Percentiles rank a stretch among this genome's conserved stretches.
Conservation (phyloP, 1,140 invertebrate species). For the Dufourea novaeangliae region DNA sequence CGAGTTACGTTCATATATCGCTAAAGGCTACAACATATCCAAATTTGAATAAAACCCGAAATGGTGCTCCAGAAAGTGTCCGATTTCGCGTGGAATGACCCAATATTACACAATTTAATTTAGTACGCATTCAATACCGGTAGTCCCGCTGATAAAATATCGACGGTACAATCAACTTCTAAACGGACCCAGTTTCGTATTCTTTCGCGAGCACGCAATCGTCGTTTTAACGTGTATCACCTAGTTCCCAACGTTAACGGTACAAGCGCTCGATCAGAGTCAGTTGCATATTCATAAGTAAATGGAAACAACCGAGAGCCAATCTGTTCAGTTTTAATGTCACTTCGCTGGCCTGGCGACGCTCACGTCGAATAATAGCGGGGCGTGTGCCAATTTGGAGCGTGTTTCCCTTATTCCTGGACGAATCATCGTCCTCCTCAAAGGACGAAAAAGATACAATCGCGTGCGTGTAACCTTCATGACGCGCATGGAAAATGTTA, state of each 20-base stretch:
- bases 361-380: neutral
- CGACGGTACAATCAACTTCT: too few relatives aligned
- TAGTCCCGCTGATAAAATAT: too few relatives aligned
- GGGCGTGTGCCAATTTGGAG: slow-evolving; percentile 23
- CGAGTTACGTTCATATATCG: too few relatives aligned
- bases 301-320: neutral
- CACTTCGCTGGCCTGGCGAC: neutral
- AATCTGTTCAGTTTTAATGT: neutral
- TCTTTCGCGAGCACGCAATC: neutral
- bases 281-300: neutral
- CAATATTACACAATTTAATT: too few relatives aligned
- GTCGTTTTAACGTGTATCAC: neutral
- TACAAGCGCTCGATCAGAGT: neutral
- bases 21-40: too few relatives aligned
- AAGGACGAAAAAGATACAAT: slow-evolving; percentile 6
- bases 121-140: too few relatives aligned
- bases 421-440: neutral
- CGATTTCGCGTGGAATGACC: too few relatives aligned
- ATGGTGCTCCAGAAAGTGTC: too few relatives aligned
- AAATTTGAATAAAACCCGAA: too few relatives aligned
- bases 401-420: slow-evolving; percentile 23
- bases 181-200: too few relatives aligned
- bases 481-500: slow-evolving; percentile 58
- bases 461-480: neutral
- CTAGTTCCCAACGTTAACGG: slow-evolving; percentile 16